Evolutionary conservation across 2,797 vertebrate species (phyloP).

Genomic region (Hyperoplus immaculatus): DNA sequence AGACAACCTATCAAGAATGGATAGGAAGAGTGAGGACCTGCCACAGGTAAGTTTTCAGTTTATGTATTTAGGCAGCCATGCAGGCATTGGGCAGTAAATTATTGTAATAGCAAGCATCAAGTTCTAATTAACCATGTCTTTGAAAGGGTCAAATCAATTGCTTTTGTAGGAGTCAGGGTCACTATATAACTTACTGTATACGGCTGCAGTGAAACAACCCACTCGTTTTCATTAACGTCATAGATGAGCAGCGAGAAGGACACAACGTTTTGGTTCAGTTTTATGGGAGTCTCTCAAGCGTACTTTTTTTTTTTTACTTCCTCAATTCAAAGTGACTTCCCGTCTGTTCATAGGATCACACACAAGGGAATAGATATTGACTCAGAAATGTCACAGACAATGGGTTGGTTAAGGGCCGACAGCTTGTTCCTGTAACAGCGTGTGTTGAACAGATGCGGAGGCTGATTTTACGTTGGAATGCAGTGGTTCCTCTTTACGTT

Average conservation of each 20-base stretch:
- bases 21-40: slow-evolving; percentile 40
- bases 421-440: slow-evolving; percentile 17
- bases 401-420: slow-evolving; percentile 24
- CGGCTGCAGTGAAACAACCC: slow-evolving; percentile 3
- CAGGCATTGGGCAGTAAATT: background rate
- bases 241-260: background rate
- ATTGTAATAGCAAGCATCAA: slow-evolving; percentile 1
- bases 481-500: slow-evolving; percentile 40
- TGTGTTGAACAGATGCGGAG: background rate
- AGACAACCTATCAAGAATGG: slow-evolving; percentile 52
- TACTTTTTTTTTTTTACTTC: slow-evolving; percentile 55
- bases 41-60: slow-evolving; percentile 79
- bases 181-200: background rate
- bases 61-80: background rate
- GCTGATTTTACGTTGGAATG: background rate
- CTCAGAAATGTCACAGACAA: slow-evolving; percentile 9
- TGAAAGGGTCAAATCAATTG: background rate
- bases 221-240: slow-evolving; percentile 43
- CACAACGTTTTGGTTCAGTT: background rate
- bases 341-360: slow-evolving; percentile 34
- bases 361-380: slow-evolving; percentile 6
- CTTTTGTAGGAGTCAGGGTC: slow-evolving; percentile 18
- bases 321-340: slow-evolving; percentile 55
- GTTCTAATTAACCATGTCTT: background rate
- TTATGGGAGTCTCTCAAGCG: background rate